Conservation (phyloP, 2,888 invertebrate species). For the Agriopis leucophaearia region DNA sequence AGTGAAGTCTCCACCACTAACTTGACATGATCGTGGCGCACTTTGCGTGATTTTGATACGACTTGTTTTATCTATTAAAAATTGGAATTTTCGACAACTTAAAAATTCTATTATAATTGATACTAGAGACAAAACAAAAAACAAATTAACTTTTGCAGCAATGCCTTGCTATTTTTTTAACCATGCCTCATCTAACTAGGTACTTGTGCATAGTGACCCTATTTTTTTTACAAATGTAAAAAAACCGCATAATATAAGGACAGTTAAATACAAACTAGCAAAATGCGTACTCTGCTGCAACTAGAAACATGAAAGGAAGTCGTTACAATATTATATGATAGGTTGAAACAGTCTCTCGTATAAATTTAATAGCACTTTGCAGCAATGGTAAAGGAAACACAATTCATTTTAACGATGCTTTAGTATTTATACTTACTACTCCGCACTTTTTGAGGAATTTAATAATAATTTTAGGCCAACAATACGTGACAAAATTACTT, state of each 20-base stretch:
- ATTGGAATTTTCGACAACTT: no score
- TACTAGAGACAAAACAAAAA: no score
- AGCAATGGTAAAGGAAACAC: slow-evolving; percentile 68
- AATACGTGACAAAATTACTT: slow-evolving; percentile 18
- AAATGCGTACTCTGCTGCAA: slow-evolving; percentile 44
- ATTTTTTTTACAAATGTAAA: neutral
- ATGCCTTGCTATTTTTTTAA: no score
- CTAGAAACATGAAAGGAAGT: slow-evolving; percentile 66
- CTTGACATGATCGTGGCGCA: no score
- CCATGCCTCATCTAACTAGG: no score
- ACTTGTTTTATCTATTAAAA: no score
- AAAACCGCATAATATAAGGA: neutral
- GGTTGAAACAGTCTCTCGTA: slow-evolving; percentile 66
- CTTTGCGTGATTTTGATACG: no score
- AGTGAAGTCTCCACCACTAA: no score
- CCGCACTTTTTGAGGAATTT: neutral
- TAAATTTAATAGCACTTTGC: slow-evolving; percentile 69
- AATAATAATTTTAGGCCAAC: neutral
- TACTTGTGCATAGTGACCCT: no score
- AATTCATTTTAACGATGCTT: slow-evolving; percentile 73
- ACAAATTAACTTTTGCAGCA: no score
- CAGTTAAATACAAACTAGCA: slow-evolving; percentile 31
- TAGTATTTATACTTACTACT: slow-evolving; percentile 53
- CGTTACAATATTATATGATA: slow-evolving; percentile 71
- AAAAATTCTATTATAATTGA: no score